Percentiles rank a stretch among this genome's conserved stretches.
These are phyloP conservation scores for Suillia variegata DNA, from an alignment of 2,888 invertebrate genomes.

Conservation along the genomic window DNA sequence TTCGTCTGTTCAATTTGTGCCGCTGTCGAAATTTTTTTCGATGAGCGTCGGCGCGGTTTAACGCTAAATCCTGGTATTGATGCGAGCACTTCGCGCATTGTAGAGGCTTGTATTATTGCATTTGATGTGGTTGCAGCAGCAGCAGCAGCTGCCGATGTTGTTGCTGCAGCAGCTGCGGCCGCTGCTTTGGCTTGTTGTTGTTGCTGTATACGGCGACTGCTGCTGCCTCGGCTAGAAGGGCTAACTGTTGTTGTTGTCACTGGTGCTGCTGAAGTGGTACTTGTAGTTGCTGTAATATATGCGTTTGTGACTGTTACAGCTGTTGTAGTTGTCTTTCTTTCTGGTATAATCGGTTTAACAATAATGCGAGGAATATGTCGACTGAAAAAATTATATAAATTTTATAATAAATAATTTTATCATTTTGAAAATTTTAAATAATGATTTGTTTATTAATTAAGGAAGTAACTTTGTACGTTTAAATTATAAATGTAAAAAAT, in stretches of 20 bases:
- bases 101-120: slow-evolving; percentile 66
- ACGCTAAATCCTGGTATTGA: slow-evolving; percentile 89
- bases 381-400: slow-evolving; percentile 45
- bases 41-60: slow-evolving; percentile 74
- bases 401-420: too few relatives aligned
- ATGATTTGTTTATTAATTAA: too few relatives aligned
- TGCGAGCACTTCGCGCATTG: slow-evolving; percentile 86
- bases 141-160: slow-evolving; percentile 26
- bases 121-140: slow-evolving; percentile 31
- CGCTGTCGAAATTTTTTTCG: slow-evolving; percentile 85
- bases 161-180: slow-evolving; percentile 41
- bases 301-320: slow-evolving; percentile 12
- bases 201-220: slow-evolving; percentile 52
- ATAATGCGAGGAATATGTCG: slow-evolving; percentile 77
- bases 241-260: slow-evolving; percentile 31
- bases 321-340: slow-evolving; percentile 42
- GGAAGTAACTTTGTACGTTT: too few relatives aligned
- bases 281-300: slow-evolving; percentile 12
- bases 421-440: too few relatives aligned
- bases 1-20: slow-evolving; percentile 91
- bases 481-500: too few relatives aligned
- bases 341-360: slow-evolving; percentile 75
- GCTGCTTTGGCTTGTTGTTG: slow-evolving; percentile 53
- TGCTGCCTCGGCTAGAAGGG: slow-evolving; percentile 44
- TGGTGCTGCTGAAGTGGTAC: slow-evolving; percentile 9